Base-by-base conservation (phyloP, 2,888 invertebrate genomes). In the Macroteleia sp. region DNA sequence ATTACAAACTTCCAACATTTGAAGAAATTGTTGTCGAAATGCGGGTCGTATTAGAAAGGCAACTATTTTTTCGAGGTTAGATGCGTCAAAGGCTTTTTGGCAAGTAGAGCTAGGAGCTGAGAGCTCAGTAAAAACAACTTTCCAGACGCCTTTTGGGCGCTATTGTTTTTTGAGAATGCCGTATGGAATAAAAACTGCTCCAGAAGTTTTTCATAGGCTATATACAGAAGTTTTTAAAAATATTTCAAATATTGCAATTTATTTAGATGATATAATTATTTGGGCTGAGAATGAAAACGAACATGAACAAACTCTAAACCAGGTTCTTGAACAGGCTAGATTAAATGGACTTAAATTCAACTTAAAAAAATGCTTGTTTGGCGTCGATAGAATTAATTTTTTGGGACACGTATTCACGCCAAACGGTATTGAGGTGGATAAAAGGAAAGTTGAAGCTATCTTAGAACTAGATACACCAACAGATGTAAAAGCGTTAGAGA, bases 131-230 rank as follows among this genome's bases (percentile, higher is more conserved):
- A 48, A 83, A 6, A 82, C 83, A 4, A 85, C 85, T 1, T 87
- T 88, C 28, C 80, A 80, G 36, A 87, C 85, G 1, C 83, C 83
- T 0, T 83, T 86, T 44, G 87, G 86, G 2, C 46, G 62, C 9
- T 75, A 54, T 34, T 10, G 52, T 36, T 78, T 69, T 39, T 25
- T 50, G 12, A 39, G 62, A 22, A 34, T 69, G 32, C 61, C 73
- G 0, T 86, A 81, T 70, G 76, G 73, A 19, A 79, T 82, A 1
- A 75, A 79, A 48, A 73, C 80, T 0, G 73, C 78, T 0, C 75
- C 76, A 0, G 77, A 79, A 28, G 57, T 81, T 3, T 82, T 77
- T 52, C 79, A 79, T 19, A 80, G 62, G 67, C 19, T 48, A 6
- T 81, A 83, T 56, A 48, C 62, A 22, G 41, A 81, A 20, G 66